These are phyloP conservation scores for Octomys mimax DNA, from an alignment of 2,797 vertebrate genomes.

Conservation along the genomic window DNA sequence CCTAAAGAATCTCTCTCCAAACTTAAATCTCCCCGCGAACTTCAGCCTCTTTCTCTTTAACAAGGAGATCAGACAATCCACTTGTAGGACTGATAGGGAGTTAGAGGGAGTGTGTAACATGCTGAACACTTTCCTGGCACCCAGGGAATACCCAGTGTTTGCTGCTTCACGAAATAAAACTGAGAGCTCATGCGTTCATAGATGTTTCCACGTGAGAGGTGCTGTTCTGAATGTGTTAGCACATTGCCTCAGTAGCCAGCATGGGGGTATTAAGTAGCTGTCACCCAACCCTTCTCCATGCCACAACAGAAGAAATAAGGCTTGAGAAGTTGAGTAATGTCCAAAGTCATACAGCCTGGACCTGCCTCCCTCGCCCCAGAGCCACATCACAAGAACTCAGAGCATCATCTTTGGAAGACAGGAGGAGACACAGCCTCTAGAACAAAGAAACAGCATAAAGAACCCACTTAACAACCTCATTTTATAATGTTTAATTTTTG, in stretches of 20 bases:
- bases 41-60: neutral
- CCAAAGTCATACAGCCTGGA: neutral
- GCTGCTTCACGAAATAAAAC: neutral
- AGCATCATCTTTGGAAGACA: neutral
- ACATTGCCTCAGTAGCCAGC: neutral
- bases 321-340: neutral
- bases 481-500: neutral
- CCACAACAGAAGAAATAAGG: neutral
- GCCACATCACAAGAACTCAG: accelerated
- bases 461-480: accelerated
- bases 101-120: accelerated
- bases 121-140: neutral
- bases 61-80: neutral
- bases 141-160: accelerated
- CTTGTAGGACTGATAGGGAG: neutral
- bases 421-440: neutral
- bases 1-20: neutral
- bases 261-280: neutral
- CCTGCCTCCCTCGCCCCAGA: neutral
- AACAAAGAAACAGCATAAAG: accelerated
- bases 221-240: neutral
- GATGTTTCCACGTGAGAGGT: neutral
- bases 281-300: neutral
- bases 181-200: neutral
- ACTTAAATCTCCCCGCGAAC: neutral